Conservation (phyloP, 2,113 vertebrate genomes). For the Seriola aureovittata region DNA sequence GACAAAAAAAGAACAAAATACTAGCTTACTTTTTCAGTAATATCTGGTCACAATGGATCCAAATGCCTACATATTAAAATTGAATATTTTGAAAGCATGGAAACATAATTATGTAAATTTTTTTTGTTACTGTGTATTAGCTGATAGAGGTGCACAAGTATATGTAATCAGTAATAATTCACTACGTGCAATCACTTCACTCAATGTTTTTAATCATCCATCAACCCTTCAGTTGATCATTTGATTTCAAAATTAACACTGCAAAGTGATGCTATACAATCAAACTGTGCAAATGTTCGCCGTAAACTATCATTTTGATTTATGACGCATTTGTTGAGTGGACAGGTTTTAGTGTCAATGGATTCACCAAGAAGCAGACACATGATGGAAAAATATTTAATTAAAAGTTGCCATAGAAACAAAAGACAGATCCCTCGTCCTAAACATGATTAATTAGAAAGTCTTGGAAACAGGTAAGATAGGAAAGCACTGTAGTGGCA, state of each 20-base stretch:
- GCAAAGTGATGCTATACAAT: neutral
- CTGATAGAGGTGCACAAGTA: neutral
- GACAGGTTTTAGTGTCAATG: neutral
- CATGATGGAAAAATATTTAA: neutral
- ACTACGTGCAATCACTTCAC: slow-evolving; percentile 1
- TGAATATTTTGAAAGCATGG: neutral
- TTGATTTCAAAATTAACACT: neutral
- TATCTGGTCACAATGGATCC: too few relatives aligned
- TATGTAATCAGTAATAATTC: neutral
- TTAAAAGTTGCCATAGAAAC: slow-evolving; percentile 60
- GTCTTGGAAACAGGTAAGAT: neutral
- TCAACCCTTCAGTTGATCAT: neutral
- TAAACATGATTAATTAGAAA: slow-evolving; percentile 20
- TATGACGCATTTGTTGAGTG: neutral
- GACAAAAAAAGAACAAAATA: too few relatives aligned
- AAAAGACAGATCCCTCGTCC: slow-evolving; percentile 9
- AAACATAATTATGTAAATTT: neutral
- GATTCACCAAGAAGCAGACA: neutral
- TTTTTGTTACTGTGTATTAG: neutral
- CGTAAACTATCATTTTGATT: neutral
- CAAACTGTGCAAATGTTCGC: neutral
- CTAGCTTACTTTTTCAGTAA: too few relatives aligned
- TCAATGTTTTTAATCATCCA: neutral
- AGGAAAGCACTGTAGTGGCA: neutral
- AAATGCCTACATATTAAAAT: neutral